A percentile compares a stretch with the other conserved stretches of the same genome.
phyloP scores from a whole-genome alignment of 2,888 invertebrate genomes.

The Sclerodermus sp. region DNA sequence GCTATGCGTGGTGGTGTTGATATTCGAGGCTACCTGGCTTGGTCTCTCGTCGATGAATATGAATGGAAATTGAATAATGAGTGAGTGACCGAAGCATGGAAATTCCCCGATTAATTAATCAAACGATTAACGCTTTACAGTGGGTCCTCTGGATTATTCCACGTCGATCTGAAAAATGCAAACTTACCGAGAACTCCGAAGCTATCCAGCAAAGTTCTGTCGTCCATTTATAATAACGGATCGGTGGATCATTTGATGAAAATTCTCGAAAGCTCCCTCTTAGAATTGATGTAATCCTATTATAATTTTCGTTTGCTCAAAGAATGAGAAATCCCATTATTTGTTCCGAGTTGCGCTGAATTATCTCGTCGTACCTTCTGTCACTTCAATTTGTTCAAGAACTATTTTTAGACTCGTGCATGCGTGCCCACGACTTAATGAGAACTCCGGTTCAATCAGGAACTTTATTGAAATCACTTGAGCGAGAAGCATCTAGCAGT shows the following conservation, averaged over 20 bases:
- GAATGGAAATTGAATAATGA: constrained; percentile 78
- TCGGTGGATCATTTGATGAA: background rate
- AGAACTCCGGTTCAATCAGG: no score
- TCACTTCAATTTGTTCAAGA: no score
- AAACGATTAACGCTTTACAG: no score
- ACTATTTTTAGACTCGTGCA: background rate
- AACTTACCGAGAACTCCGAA: constrained; percentile 66
- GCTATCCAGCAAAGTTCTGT: constrained; percentile 64
- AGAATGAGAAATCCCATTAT: no score
- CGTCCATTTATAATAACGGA: constrained; percentile 59
- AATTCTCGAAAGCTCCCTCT: background rate
- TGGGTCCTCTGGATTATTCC: constrained; percentile 65
- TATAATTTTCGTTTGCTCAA: no score
- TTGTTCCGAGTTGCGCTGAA: no score
- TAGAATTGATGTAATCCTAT: background rate
- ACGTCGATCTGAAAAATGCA: constrained; percentile 67
- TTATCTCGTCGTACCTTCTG: no score
- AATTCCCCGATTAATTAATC: background rate
- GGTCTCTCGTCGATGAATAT: constrained; percentile 81
- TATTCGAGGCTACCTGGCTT: constrained; percentile 68
- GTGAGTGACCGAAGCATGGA: constrained; percentile 58
- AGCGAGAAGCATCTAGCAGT: no score
- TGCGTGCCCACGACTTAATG: no score
- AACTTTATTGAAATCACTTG: no score
- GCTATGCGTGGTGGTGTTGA: constrained; percentile 32